phyloP scores from a whole-genome alignment of 35 echinoderm and acorn worm genomes.

The Eucidaris tribuloides region DNA sequence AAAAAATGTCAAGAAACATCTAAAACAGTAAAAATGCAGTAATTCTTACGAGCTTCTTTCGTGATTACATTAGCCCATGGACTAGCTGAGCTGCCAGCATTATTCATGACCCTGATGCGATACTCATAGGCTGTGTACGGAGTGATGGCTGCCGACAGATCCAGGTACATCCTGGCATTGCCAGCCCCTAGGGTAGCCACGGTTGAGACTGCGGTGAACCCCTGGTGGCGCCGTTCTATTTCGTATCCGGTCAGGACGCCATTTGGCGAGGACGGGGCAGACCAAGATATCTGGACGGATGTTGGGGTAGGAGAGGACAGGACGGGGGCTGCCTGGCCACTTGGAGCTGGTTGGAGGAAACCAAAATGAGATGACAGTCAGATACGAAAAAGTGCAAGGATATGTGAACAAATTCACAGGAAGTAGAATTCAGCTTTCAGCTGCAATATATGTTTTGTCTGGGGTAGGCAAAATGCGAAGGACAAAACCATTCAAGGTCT shows the following conservation, averaged over 20 bases:
- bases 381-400: too few relatives aligned
- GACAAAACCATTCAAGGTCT: too few relatives aligned
- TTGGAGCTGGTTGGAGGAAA: conserved; percentile 68
- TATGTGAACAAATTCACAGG: too few relatives aligned
- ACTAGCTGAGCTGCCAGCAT: conserved; percentile 56
- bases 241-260: conserved; percentile 79
- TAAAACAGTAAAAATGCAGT: too few relatives aligned
- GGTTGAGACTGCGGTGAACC: conserved; percentile 55
- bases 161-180: conserved; percentile 45
- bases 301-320: conserved; percentile 84
- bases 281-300: conserved; percentile 84
- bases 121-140: conserved; percentile 91
- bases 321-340: conserved; percentile 62
- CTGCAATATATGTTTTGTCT: too few relatives aligned
- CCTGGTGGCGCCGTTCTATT: conserved; percentile 68
- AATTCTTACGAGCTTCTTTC: conserved; percentile 59
- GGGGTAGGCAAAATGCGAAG: too few relatives aligned
- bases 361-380: too few relatives aligned
- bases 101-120: conserved; percentile 63
- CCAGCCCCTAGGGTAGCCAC: conserved; percentile 46
- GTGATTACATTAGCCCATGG: conserved; percentile 69
- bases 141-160: conserved; percentile 70
- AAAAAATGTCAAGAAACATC: too few relatives aligned
- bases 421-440: too few relatives aligned
- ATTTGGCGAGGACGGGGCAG: conserved; percentile 62